Percentiles rank a stretch among this genome's conserved stretches.
These are phyloP conservation scores for Apomyelois bistriatella DNA, from an alignment of 2,888 invertebrate species.

Conservation along the genomic window DNA sequence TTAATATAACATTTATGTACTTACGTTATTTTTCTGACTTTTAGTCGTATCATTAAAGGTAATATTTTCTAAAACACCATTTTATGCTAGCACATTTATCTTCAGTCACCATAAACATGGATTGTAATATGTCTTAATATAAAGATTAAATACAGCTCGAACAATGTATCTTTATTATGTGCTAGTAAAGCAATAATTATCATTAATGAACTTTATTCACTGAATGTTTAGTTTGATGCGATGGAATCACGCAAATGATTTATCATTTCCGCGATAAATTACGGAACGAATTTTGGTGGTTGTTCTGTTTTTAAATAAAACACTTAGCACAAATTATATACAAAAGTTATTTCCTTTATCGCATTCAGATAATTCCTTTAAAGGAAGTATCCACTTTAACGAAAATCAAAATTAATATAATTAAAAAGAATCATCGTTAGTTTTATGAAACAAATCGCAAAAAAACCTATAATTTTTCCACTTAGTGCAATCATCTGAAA, in stretches of 20 bases:
- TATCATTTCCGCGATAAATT: constrained; percentile 53
- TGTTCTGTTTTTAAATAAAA: constrained; percentile 25
- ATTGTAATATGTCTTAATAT: background rate
- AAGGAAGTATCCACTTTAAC: background rate
- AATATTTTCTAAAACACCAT: no score
- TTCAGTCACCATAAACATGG: background rate
- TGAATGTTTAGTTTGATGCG: constrained; percentile 37
- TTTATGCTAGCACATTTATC: background rate
- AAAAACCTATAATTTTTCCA: constrained; percentile 1
- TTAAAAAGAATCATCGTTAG: background rate
- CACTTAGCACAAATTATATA: background rate
- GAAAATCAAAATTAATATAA: constrained; percentile 13
- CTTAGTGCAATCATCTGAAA: constrained; percentile 13
- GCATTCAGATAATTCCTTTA: background rate
- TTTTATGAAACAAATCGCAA: constrained; percentile 1
- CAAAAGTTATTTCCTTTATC: no score
- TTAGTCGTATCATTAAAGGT: background rate
- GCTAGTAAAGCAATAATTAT: background rate
- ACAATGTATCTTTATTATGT: constrained; percentile 1
- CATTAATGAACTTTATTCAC: constrained; percentile 16
- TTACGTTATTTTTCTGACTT: background rate
- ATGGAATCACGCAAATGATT: constrained; percentile 45
- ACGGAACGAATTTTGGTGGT: constrained; percentile 32
- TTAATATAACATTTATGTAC: no score
- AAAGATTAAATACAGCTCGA: background rate